Conservation (phyloP, 2,888 invertebrate species). For the Melitaea athalia region DNA sequence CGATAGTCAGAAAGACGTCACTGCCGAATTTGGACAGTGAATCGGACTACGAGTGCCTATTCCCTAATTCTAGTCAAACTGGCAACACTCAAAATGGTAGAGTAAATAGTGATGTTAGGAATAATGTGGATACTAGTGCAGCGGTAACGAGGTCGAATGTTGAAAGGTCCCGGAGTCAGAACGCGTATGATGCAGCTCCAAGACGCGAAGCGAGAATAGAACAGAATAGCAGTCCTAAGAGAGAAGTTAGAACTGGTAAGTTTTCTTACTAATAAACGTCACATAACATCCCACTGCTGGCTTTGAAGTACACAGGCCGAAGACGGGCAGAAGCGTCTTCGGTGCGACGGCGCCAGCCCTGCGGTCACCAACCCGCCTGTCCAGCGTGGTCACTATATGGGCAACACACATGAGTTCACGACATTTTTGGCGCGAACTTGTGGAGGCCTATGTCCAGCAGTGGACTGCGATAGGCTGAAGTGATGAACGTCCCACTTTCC, state of each 20-base stretch:
- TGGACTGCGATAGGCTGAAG: no score
- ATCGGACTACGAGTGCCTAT: constrained; percentile 69
- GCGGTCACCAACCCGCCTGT: no score
- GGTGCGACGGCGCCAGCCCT: no score
- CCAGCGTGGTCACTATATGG: no score
- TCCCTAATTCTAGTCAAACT: constrained; percentile 53
- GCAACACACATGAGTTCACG: no score
- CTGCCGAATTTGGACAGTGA: constrained; percentile 67
- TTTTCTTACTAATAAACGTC: constrained; percentile 8
- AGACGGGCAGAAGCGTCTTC: no score
- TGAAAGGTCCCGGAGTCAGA: constrained; percentile 69
- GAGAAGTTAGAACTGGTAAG: constrained; percentile 64
- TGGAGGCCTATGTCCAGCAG: no score
- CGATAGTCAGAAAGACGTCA: constrained; percentile 65
- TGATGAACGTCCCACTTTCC: not conserved
- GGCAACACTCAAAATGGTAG: constrained; percentile 41
- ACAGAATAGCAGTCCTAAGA: constrained; percentile 58
- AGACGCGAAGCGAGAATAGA: constrained; percentile 57
- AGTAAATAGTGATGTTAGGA: constrained; percentile 10
- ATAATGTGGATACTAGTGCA: constrained; percentile 45
- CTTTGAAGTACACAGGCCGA: no score
- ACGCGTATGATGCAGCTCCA: constrained; percentile 57
- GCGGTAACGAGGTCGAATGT: constrained; percentile 53
- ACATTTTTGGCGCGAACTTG: no score
- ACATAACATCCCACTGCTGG: no score